Conservation (phyloP, 1,140 invertebrate genomes). For the Pararge aegeria region DNA sequence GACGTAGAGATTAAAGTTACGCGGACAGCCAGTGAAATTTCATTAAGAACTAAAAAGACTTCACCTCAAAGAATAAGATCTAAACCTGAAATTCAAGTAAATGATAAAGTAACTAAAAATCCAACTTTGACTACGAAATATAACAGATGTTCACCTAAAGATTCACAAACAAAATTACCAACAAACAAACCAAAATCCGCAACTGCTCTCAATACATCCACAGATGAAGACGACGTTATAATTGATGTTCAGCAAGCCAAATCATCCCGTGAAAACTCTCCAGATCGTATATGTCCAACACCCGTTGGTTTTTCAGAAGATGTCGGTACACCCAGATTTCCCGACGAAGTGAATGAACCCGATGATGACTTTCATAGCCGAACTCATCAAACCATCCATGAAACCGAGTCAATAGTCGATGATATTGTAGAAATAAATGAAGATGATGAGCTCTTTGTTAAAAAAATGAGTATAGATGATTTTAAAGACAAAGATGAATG, state of each 20-base stretch:
- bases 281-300: conserved; percentile 83
- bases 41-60: conserved; percentile 74
- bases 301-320: conserved; percentile 81
- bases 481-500: conserved; percentile 60
- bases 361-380: conserved; percentile 81
- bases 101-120: conserved; percentile 54
- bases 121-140: conserved; percentile 56
- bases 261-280: conserved; percentile 86
- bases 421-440: conserved; percentile 80
- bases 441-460: conserved; percentile 70
- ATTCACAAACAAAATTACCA: conserved; percentile 55
- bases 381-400: conserved; percentile 66
- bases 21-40: conserved; percentile 79
- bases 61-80: conserved; percentile 66
- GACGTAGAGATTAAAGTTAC: conserved; percentile 75
- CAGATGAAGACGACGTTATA: conserved; percentile 78
- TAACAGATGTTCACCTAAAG: conserved; percentile 59
- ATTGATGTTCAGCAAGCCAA: conserved; percentile 85
- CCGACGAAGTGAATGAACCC: conserved; percentile 85
- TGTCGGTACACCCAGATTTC: conserved; percentile 83
- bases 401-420: conserved; percentile 72
- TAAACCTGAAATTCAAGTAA: conserved; percentile 74
- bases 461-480: conserved; percentile 48
- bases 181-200: conserved; percentile 71
- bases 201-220: conserved; percentile 62